Conservation (phyloP, 1,140 invertebrate genomes). For the Popillia japonica region DNA sequence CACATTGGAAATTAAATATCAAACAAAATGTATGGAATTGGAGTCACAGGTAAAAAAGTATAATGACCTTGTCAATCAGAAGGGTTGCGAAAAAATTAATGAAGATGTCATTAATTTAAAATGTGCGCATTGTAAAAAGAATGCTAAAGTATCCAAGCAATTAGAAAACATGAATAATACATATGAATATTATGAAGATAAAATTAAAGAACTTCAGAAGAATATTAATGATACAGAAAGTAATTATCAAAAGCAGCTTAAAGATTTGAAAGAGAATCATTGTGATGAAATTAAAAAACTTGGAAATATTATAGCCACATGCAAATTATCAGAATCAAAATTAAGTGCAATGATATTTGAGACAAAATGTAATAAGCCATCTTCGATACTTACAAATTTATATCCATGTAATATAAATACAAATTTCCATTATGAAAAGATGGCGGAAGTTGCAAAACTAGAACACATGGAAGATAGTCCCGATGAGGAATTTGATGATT, state of each 20-base stretch:
- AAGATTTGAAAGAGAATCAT: not conserved
- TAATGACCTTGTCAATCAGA: not conserved
- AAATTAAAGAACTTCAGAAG: not conserved
- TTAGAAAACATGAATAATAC: not conserved
- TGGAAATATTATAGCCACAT: not conserved
- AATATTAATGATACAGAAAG: not conserved
- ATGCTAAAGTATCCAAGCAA: not conserved
- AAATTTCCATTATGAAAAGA: not conserved
- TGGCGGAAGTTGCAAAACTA: not conserved
- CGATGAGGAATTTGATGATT: not conserved
- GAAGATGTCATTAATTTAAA: not conserved
- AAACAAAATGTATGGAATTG: not conserved
- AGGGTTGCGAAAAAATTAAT: not conserved
- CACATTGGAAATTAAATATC: slow-evolving; percentile 10
- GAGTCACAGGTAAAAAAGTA: not conserved
- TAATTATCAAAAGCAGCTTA: not conserved
- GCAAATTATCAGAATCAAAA: not conserved
- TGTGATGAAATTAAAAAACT: not conserved
- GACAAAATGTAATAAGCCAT: not conserved
- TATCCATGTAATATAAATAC: not conserved
- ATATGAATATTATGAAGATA: not conserved
- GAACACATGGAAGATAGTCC: not conserved
- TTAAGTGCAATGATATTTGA: not conserved
- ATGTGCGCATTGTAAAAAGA: not conserved
- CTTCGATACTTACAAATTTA: not conserved